phyloP scores from a whole-genome alignment of 2,113 vertebrate genomes.

The Brachyhypopomus occidentalis region DNA sequence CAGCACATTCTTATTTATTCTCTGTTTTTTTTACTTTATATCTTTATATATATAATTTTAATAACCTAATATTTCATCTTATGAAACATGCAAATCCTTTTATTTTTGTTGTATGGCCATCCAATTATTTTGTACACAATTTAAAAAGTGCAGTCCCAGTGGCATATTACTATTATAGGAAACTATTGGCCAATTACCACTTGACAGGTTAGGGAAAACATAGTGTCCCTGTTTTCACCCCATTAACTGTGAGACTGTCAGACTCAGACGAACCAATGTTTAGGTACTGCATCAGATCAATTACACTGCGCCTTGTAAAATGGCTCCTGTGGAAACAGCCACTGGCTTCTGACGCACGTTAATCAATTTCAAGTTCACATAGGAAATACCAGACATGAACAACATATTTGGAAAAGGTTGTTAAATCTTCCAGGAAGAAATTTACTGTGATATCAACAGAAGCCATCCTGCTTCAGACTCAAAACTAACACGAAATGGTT shows the following conservation, averaged over 20 bases:
- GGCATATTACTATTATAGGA: slow-evolving; percentile 69
- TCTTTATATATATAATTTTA: not conserved
- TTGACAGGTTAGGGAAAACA: slow-evolving; percentile 71
- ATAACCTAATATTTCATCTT: slow-evolving; percentile 5
- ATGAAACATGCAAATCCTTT: slow-evolving; percentile 3
- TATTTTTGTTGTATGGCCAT: slow-evolving; percentile 42
- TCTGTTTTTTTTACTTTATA: not conserved
- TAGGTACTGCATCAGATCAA: slow-evolving; percentile 65
- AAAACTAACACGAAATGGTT: not conserved
- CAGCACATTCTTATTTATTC: not conserved
- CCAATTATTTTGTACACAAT: slow-evolving; percentile 70
- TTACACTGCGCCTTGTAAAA: slow-evolving; percentile 53
- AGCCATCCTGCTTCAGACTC: not conserved
- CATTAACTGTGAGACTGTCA: slow-evolving; percentile 72
- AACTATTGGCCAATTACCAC: slow-evolving; percentile 72
- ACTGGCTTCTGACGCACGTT: slow-evolving; percentile 28
- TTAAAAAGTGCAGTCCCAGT: slow-evolving; percentile 64
- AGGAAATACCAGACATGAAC: slow-evolving; percentile 17
- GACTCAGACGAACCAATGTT: slow-evolving; percentile 59
- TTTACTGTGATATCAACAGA: not conserved
- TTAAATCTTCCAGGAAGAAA: not conserved
- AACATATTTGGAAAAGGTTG: slow-evolving; percentile 17
- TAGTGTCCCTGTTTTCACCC: slow-evolving; percentile 69
- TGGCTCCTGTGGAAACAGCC: slow-evolving; percentile 31
- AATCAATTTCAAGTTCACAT: slow-evolving; percentile 35